Evolutionary conservation across 2,797 vertebrate species (phyloP).

Genomic region (Eulemur mongoz): DNA sequence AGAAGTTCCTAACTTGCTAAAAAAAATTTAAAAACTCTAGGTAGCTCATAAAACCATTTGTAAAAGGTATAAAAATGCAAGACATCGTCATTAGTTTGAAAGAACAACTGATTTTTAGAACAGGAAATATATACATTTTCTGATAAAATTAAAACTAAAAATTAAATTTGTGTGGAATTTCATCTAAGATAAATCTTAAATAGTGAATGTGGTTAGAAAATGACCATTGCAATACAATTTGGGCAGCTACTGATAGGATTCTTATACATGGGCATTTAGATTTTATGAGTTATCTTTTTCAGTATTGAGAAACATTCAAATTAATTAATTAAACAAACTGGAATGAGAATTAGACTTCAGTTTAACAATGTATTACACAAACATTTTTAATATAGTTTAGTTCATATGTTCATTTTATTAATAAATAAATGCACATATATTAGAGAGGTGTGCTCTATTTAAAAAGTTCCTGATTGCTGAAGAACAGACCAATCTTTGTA

Average conservation of each 20-base stretch:
- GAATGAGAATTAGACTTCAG: background rate
- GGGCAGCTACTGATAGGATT: background rate
- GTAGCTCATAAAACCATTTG: background rate
- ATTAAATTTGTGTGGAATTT: background rate
- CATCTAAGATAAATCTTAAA: background rate
- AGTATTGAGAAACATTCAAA: background rate
- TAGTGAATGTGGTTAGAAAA: background rate
- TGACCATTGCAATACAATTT: background rate
- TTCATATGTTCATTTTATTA: background rate
- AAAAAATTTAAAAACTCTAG: background rate
- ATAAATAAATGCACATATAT: background rate
- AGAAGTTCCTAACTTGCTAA: background rate
- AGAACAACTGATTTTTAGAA: background rate
- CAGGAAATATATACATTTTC: background rate
- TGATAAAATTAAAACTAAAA: background rate
- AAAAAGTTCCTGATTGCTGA: background rate
- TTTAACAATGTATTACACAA: background rate
- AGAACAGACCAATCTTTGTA: background rate
- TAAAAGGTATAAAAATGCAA: background rate
- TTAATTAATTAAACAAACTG: background rate
- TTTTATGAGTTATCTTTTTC: background rate
- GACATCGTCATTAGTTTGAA: background rate
- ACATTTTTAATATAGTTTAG: background rate
- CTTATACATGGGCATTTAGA: background rate
- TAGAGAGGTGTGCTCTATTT: background rate